These are phyloP conservation scores for Candoia aspera DNA, from an alignment of 2,113 vertebrate genomes.

Conservation along the genomic window DNA sequence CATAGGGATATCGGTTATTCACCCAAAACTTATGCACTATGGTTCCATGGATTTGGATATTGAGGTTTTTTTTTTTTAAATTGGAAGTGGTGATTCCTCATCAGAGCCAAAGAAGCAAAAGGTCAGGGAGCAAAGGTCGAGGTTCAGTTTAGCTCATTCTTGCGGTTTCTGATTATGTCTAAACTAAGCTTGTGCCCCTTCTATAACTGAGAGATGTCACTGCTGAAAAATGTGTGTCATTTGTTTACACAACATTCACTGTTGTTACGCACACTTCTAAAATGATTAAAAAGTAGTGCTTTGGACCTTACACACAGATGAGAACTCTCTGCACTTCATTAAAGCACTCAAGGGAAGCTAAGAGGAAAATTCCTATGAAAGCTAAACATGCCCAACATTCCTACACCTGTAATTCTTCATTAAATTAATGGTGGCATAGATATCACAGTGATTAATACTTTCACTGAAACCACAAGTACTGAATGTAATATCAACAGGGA, in stretches of 20 bases:
- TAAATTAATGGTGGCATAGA: not conserved
- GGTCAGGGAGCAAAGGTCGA: not conserved
- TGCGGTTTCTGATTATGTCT: not conserved
- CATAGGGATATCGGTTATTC: not conserved
- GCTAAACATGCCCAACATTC: not conserved
- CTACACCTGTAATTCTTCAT: not conserved
- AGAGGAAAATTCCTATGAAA: conserved; percentile 16
- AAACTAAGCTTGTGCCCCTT: not conserved
- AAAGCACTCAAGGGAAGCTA: not conserved
- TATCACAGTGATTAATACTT: not conserved
- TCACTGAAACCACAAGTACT: not conserved
- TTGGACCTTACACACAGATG: not conserved
- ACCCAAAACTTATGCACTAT: not conserved
- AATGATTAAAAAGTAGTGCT: not conserved
- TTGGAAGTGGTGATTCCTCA: not conserved
- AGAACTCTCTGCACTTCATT: not conserved
- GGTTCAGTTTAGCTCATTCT: not conserved
- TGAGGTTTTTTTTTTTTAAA: not conserved
- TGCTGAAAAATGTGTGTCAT: not conserved
- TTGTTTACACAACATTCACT: not conserved
- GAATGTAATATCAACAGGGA: not conserved
- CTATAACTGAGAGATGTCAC: not conserved
- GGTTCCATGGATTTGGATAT: not conserved
- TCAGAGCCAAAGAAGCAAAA: not conserved
- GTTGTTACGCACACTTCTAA: not conserved